Evolutionary conservation across 2,113 vertebrate species (phyloP), one percentile per base, ranked within the genome.

Genomic region (Oplegnathus fasciatus): DNA sequence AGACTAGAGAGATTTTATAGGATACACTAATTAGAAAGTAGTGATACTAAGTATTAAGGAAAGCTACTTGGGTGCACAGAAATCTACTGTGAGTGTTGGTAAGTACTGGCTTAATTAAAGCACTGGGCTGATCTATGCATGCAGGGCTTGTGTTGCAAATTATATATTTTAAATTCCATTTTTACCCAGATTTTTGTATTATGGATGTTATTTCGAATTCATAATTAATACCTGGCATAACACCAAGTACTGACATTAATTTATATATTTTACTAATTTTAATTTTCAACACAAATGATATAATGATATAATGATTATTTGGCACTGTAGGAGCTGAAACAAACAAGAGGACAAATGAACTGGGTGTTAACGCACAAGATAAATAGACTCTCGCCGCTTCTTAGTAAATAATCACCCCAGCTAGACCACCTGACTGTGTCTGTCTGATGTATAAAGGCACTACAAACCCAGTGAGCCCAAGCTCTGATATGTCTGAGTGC

Each of bases 401-500:
- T 10, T 10, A 17, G 62, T 74, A 64, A 71, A 77, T 68, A 57
- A 85, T 72, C 30, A 2, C 42, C 15, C 9, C 37, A 4, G 42
- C 28, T 0, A 2, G 34, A 62, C 34, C 77, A 42, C 42, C 62
- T 57, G 84, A 48, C 66, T 66, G 4, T 26, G 4, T 77, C 50
- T 9, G 7, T 8, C 6, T 78, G 79, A 85, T 60, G 58, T 46
- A 34, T 9, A 40, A 34, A 73, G 71, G 17, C 77, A 72, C 46
- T 0, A 26, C 30, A 48, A 28, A 78, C 34, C 18, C 66, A 2
- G 50, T 2, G 80, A 81, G 61, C 13, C 10, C 7, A 6, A 14
- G 24, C 83, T 76, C 61, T 55, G 61, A 75, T 32, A 42, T 48
- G 82, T 88, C 75, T 69, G 55, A 80, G 75, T 50, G 62, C 83